A percentile compares a stretch with the other conserved stretches of the same genome.
Evolutionary conservation across 2,113 vertebrate species (phyloP).

Genomic region (Pollachius pollachius): DNA sequence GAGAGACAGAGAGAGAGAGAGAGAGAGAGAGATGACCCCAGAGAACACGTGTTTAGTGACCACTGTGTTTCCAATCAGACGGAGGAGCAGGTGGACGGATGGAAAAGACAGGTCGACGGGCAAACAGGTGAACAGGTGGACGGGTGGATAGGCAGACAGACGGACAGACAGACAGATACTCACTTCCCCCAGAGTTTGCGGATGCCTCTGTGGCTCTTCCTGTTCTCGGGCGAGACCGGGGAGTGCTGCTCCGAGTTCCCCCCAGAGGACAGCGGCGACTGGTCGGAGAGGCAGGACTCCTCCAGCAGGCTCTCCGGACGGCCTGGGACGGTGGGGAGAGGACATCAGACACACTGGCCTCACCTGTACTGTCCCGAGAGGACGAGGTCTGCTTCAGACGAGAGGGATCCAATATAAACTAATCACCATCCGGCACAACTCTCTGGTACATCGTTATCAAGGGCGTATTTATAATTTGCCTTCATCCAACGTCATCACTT

Average conservation of each 20-base stretch:
- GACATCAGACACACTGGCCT: not conserved
- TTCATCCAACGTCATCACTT: too few relatives aligned
- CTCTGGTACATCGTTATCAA: too few relatives aligned
- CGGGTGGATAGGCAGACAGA: not conserved
- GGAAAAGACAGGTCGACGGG: not conserved
- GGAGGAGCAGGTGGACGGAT: not conserved
- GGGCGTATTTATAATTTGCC: too few relatives aligned
- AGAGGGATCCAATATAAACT: not conserved
- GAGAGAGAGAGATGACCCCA: not conserved
- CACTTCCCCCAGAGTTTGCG: conserved; percentile 97
- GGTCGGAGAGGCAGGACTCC: conserved; percentile 77
- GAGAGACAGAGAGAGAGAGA: not conserved
- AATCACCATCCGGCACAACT: too few relatives aligned
- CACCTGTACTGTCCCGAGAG: not conserved
- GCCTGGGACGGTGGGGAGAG: conserved; percentile 59
- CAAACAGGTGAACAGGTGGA: too few relatives aligned
- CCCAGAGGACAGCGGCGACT: conserved; percentile 84
- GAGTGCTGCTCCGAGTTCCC: conserved; percentile 84
- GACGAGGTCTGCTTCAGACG: not conserved
- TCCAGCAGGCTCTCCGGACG: conserved; percentile 71
- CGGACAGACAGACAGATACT: conserved; percentile 45
- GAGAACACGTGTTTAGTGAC: too few relatives aligned
- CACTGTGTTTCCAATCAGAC: too few relatives aligned
- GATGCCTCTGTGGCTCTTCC: conserved; percentile 87
- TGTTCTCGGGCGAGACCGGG: conserved; percentile 83